Conservation (phyloP, 2,888 invertebrate species). For the Bellardia pandia region DNA sequence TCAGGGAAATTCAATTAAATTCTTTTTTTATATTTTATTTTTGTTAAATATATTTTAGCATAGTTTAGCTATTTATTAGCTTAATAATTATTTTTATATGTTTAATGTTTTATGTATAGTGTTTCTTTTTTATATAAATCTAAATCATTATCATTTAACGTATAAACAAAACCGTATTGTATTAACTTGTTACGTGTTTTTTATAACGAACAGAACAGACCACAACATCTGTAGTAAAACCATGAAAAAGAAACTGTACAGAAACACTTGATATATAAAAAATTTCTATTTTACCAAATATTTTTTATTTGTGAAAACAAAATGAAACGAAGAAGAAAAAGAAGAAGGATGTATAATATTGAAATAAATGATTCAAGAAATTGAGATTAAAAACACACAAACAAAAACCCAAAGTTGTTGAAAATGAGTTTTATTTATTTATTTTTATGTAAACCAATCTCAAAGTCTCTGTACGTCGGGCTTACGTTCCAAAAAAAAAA, state of each 20-base stretch:
- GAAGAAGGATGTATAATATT: conserved; percentile 53
- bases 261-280: conserved; percentile 38
- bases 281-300: conserved; percentile 66
- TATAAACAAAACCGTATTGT: conserved; percentile 22
- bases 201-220: background rate
- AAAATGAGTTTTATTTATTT: conserved; percentile 52
- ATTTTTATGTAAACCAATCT: too few relatives aligned
- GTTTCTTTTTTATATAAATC: background rate
- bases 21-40: conserved; percentile 8
- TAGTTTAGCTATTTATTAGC: conserved; percentile 69
- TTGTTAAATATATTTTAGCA: conserved; percentile 59
- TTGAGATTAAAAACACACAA: conserved; percentile 62
- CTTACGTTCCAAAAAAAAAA: too few relatives aligned
- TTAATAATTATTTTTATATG: conserved; percentile 48
- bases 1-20: conserved; percentile 34
- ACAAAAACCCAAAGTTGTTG: background rate
- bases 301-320: conserved; percentile 64
- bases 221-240: background rate
- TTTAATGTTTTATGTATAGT: conserved; percentile 59
- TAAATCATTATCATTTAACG: conserved; percentile 38
- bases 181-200: conserved; percentile 16
- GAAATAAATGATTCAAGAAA: conserved; percentile 62
- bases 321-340: conserved; percentile 46
- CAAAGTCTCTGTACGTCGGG: too few relatives aligned
- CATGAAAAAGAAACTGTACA: conserved; percentile 32